A percentile compares a stretch with the other conserved stretches of the same genome.
Evolutionary conservation across 1,140 invertebrate species (phyloP).

Genomic region (Triops longicaudatus): DNA sequence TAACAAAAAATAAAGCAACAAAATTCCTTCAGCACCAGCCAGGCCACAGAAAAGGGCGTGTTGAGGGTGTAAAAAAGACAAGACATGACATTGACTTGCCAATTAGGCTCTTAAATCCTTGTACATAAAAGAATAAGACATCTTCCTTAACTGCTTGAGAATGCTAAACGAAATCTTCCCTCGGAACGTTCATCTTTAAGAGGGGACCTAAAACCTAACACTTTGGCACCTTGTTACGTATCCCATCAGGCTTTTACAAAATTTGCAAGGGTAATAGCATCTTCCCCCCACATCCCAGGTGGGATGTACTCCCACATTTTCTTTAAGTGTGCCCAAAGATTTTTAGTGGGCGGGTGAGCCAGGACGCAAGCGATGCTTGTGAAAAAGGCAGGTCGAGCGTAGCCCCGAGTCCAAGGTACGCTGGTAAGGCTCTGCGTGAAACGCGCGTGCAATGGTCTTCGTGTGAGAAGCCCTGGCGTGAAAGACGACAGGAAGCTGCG

Average conservation of each 20-base stretch:
- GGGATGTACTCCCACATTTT: not conserved
- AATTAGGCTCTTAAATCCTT: not conserved
- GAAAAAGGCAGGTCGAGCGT: not conserved
- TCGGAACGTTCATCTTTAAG: not conserved
- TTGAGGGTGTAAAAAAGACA: not conserved
- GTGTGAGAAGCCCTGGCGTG: not conserved
- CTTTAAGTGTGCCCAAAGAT: not conserved
- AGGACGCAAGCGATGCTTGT: not conserved
- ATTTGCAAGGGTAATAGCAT: not conserved
- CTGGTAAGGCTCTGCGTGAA: not conserved
- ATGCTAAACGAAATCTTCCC: not conserved
- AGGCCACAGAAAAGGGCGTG: no score
- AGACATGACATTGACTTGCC: not conserved
- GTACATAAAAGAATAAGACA: not conserved
- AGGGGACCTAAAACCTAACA: not conserved
- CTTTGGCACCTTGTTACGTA: conserved; percentile 12
- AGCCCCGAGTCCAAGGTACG: not conserved
- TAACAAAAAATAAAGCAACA: not conserved
- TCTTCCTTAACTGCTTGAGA: not conserved
- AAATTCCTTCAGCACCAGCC: no score
- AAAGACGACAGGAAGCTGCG: conserved; percentile 14
- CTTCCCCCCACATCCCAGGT: not conserved
- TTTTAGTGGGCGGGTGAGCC: not conserved
- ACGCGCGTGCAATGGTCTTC: conserved; percentile 6
- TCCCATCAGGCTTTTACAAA: not conserved